phyloP scores from a whole-genome alignment of 2,113 vertebrate species.

The Thermophis baileyi region DNA sequence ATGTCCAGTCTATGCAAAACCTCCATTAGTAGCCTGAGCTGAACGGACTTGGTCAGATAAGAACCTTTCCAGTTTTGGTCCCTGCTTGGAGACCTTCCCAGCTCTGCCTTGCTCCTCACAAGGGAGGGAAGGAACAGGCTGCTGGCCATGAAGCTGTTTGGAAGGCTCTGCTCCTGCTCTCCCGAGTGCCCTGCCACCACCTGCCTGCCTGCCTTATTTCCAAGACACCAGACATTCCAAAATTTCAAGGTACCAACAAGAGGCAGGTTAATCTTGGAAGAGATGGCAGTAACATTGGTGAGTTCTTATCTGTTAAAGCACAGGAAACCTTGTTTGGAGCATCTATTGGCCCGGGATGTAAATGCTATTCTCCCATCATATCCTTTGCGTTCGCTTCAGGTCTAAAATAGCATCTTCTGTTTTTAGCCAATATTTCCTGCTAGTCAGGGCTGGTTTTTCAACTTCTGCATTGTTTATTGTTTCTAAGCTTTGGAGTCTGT shows the following conservation, averaged over 20 bases:
- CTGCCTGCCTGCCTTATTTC: constrained; percentile 58
- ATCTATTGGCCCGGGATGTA: constrained; percentile 15
- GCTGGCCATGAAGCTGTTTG: constrained; percentile 60
- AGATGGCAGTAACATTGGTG: not conserved
- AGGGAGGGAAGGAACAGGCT: constrained; percentile 35
- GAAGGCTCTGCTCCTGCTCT: constrained; percentile 23
- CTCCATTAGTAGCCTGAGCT: constrained; percentile 57
- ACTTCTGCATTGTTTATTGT: constrained; percentile 50
- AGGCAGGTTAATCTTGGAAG: constrained; percentile 2
- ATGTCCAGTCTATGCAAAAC: constrained; percentile 76
- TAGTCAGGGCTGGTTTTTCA: constrained; percentile 59
- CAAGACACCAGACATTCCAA: not conserved
- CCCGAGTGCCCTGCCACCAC: constrained; percentile 28
- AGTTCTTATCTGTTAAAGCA: not conserved
- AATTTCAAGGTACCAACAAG: not conserved
- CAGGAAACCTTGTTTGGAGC: not conserved
- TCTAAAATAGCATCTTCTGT: constrained; percentile 42
- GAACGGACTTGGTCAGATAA: constrained; percentile 36
- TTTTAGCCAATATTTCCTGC: constrained; percentile 45
- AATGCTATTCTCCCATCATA: constrained; percentile 22
- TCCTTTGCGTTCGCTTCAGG: not conserved
- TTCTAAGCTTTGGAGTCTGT: constrained; percentile 63
- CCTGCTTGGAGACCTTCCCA: not conserved
- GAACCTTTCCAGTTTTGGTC: constrained; percentile 61
- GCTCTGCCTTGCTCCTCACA: not conserved